Evolutionary conservation across 2,113 vertebrate genomes (phyloP), one percentile per base, ranked within the genome.

Genomic region (Semicossyphus pulcher): DNA sequence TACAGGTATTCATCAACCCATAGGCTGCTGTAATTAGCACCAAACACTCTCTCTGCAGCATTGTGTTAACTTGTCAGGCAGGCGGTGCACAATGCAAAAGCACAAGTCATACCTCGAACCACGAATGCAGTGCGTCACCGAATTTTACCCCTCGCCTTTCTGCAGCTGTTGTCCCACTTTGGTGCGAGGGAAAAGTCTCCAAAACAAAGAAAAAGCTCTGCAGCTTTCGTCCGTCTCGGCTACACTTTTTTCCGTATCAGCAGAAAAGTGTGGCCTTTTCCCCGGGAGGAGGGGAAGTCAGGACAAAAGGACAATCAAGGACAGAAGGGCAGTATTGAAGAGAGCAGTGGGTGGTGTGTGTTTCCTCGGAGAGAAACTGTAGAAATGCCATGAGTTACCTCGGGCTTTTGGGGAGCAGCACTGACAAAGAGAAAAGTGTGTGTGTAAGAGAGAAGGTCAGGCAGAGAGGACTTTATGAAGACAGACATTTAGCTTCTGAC

Each of bases 321-420:
- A 78, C 78, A 77, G 73, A 71, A 44, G 70, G 63, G 78, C 61
- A 81, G 69, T 32, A 36, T 10, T 44, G 28, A 59, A 49, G 45
- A 49, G 51, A 76, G 39, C 74, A 76, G 68, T 54, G 51, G 78
- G 84, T 72, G 64, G 52, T 25, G 37, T 67, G 63, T 42, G 42
- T 49, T 74, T 81, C 72, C 75, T 73, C 12, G 37, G 83, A 85
- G 76, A 76, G 45, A 80, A 61, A 36, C 60, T 44, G 29, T 18
- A 76, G 62, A 87, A 85, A 86, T 87, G 72, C 76, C 75, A 80
- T 8, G 10, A 77, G 72, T 82, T 82, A 84, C 72, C 82, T 78
- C 37, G 65, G 85, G 78, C 75, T 81, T 70, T 60, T 67, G 48
- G 56, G 51, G 44, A 69, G 37, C 41, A 58, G 15, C 25, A 14